phyloP scores from a whole-genome alignment of 1,140 invertebrate species.

The Thrips palmi region DNA sequence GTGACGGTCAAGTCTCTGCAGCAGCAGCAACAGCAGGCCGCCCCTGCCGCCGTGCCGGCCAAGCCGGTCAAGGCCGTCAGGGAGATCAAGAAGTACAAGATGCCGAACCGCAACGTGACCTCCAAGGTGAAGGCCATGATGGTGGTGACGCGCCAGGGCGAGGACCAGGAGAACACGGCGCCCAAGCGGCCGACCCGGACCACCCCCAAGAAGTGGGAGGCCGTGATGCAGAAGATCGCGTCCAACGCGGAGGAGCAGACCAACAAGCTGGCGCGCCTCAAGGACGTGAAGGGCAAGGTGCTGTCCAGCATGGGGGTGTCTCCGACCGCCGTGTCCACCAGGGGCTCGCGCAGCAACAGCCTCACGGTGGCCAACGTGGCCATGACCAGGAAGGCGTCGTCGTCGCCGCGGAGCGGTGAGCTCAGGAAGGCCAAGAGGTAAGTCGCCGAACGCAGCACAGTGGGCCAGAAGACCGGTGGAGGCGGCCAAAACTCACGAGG shows the following conservation, averaged over 20 bases:
- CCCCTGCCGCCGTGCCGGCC: constrained; percentile 7
- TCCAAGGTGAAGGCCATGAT: constrained; percentile 56
- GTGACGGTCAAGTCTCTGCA: constrained; percentile 10
- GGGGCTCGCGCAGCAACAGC: too few species aligned
- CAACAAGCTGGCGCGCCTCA: constrained; percentile 38
- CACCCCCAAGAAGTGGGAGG: constrained; percentile 45
- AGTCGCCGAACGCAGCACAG: too few species aligned
- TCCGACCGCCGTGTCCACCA: too few species aligned
- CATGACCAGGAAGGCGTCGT: too few species aligned
- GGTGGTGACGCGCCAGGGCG: constrained; percentile 23
- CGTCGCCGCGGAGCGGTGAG: too few species aligned
- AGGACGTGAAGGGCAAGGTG: constrained; percentile 66
- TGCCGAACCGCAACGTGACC: constrained; percentile 50
- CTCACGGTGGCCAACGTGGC: too few species aligned
- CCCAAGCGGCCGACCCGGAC: constrained; percentile 19
- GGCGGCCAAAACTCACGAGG: too few species aligned
- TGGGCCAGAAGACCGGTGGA: too few species aligned
- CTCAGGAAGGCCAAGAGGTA: too few species aligned
- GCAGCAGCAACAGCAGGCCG: constrained; percentile 7
- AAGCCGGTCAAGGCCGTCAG: constrained; percentile 21
- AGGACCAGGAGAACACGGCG: constrained; percentile 16
- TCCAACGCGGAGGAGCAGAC: constrained; percentile 48
- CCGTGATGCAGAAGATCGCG: constrained; percentile 61
- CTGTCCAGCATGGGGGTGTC: constrained; percentile 17
- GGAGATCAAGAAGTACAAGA: constrained; percentile 58